Percentiles rank a stretch among this genome's conserved stretches.
These are phyloP conservation scores for Sesia bembeciformis DNA, from an alignment of 2,888 invertebrate genomes.

Conservation along the genomic window DNA sequence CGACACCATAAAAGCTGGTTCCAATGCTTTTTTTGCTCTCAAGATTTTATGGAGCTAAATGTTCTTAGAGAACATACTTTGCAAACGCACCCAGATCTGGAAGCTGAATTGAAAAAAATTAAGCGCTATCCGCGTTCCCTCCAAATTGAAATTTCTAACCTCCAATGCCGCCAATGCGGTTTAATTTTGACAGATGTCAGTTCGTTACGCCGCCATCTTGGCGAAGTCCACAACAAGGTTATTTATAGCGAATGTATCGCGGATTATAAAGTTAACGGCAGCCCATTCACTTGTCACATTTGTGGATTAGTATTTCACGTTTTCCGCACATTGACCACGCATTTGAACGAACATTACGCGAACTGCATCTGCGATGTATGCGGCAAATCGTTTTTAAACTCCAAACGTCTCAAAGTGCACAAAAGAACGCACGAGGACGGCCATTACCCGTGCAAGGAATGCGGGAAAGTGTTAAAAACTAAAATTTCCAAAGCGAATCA, in stretches of 20 bases:
- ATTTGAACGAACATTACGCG: constrained; percentile 65
- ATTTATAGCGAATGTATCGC: constrained; percentile 57
- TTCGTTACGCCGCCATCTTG: constrained; percentile 40
- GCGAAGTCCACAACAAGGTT: constrained; percentile 33
- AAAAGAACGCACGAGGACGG: constrained; percentile 63
- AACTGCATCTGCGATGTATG: constrained; percentile 67
- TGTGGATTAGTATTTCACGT: constrained; percentile 50
- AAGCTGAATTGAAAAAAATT: constrained; percentile 40
- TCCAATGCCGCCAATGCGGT: constrained; percentile 46
- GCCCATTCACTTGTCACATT: constrained; percentile 48
- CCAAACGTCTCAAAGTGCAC: constrained; percentile 62
- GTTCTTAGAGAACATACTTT: constrained; percentile 34
- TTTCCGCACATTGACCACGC: constrained; percentile 51
- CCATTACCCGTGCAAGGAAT: constrained; percentile 38
- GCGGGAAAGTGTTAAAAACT: constrained; percentile 49
- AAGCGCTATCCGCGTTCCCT: constrained; percentile 54
- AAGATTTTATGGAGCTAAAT: constrained; percentile 50
- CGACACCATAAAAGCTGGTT: constrained; percentile 62
- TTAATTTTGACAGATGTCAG: constrained; percentile 38
- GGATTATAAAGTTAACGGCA: constrained; percentile 47
- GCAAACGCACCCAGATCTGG: constrained; percentile 29
- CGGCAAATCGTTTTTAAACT: constrained; percentile 64
- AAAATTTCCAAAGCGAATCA: constrained; percentile 50
- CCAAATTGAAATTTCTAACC: constrained; percentile 53
- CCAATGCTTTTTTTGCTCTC: constrained; percentile 53